Conservation (phyloP, 2,888 invertebrate species). For the Amblyteles armatorius region DNA sequence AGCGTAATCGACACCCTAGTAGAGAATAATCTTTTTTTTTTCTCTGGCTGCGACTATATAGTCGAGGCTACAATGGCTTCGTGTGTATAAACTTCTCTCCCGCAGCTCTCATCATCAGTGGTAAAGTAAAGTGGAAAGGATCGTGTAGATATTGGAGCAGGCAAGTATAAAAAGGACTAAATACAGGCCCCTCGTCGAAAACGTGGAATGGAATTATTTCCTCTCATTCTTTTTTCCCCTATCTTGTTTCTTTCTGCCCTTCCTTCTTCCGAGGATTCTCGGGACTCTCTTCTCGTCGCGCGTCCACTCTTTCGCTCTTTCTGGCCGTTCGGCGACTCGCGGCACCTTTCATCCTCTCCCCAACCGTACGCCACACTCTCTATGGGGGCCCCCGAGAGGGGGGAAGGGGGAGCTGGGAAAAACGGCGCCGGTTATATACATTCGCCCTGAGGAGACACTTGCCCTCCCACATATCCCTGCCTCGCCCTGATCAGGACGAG, state of each 20-base stretch:
- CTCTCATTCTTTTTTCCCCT: constrained; percentile 42
- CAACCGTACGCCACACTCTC: constrained; percentile 52
- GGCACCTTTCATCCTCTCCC: constrained; percentile 66
- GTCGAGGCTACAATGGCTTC: background rate
- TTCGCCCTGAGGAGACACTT: constrained; percentile 55
- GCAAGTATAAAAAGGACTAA: constrained; percentile 66
- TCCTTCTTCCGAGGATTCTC: constrained; percentile 56
- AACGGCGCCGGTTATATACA: constrained; percentile 57
- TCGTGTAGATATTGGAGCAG: constrained; percentile 55
- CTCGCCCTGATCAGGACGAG: constrained; percentile 38
- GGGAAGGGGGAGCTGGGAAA: constrained; percentile 46
- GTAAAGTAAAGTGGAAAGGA: constrained; percentile 43
- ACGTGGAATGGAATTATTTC: constrained; percentile 76
- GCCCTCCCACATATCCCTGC: constrained; percentile 55
- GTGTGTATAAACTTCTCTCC: background rate
- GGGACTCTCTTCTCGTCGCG: constrained; percentile 56
- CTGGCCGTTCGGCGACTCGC: constrained; percentile 57
- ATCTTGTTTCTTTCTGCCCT: constrained; percentile 26
- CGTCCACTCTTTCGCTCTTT: constrained; percentile 63
- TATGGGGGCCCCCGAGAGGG: constrained; percentile 34
- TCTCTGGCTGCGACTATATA: constrained; percentile 38
- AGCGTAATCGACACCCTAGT: constrained; percentile 58
- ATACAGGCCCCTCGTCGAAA: constrained; percentile 72
- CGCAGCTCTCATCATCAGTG: constrained; percentile 41
- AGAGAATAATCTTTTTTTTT: constrained; percentile 66